phyloP scores from a whole-genome alignment of 2,888 invertebrate genomes.

The Ophraella communa region DNA sequence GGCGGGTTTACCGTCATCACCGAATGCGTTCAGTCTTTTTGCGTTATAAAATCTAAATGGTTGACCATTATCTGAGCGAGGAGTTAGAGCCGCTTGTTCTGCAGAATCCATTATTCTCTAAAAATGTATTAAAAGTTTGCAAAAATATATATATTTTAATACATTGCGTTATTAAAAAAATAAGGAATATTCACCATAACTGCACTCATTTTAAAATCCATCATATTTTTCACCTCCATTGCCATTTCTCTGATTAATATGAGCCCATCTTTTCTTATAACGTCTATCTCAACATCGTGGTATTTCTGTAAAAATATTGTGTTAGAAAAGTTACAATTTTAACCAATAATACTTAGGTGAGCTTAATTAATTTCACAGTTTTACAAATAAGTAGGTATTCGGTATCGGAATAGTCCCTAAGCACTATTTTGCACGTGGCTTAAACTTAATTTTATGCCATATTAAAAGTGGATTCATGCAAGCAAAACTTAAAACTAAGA shows the following conservation, averaged over 20 bases:
- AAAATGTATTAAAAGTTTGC: no score
- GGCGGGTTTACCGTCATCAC: conserved; percentile 75
- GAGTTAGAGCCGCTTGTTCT: conserved; percentile 83
- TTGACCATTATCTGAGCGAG: conserved; percentile 59
- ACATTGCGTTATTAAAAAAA: neutral
- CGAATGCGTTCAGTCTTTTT: conserved; percentile 79
- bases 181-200: conserved; percentile 80
- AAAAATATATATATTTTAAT: neutral
- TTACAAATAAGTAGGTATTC: no score
- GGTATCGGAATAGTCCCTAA: no score
- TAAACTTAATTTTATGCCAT: no score
- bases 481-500: no score
- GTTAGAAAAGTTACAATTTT: neutral
- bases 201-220: conserved; percentile 91
- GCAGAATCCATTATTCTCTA: conserved; percentile 93
- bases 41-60: conserved; percentile 77
- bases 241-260: conserved; percentile 87
- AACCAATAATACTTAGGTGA: no score
- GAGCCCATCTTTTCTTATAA: conserved; percentile 83
- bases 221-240: conserved; percentile 89
- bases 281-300: conserved; percentile 77
- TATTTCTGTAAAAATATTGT: conserved; percentile 73
- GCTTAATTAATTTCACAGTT: no score
- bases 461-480: no score
- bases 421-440: no score